Evolutionary conservation across 2,113 vertebrate genomes (phyloP), one percentile per base, ranked within the genome.

Genomic region (human): DNA sequence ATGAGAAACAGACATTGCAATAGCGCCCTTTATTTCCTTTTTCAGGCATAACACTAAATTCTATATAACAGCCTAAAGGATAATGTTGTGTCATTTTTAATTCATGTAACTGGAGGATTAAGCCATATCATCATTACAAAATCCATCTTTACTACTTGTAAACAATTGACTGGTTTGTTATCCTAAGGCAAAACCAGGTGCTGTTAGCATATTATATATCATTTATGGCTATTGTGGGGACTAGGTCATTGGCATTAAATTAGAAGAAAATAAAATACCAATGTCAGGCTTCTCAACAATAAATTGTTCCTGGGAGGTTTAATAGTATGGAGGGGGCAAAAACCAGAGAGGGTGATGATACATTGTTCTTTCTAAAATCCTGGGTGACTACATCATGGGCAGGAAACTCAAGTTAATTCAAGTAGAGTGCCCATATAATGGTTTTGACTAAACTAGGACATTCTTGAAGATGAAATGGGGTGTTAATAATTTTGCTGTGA

Each of bases 31-130:
- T 98, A 97, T 94, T 97, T 97, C 52, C 30, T 83, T 89, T 98
- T 94, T 70, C 70, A 40, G 8, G 50, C 89, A 70, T 85, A 95
- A 90, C 86, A 89, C 93, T 97, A 97, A 97, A 98, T 97, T 96
- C 38, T 59, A 8, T 94, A 40, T 95, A 97, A 98, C 90, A 98
- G 94, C 90, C 93, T 97, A 59, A 93, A 97, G 68, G 92, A 97
- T 96, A 97, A 97, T 83, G 82, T 97, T 96, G 59, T 98, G 96
- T 97, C 98, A 96, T 97, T 97, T 98, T 97, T 98, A 98, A 98
- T 98, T 98, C 97, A 87, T 95, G 55, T 92, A 2, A n/a, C 97
- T 95, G 55, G 50, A 93, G 70, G 81, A 97, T 98, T 98, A 98
- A 97, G 92, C 66, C 35, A 61, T 89, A 97, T 97, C 83, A 98